Conservation (phyloP, 30 jellyfish, hydroid and myxozoan genomes). For the Aurelia aurita region DNA sequence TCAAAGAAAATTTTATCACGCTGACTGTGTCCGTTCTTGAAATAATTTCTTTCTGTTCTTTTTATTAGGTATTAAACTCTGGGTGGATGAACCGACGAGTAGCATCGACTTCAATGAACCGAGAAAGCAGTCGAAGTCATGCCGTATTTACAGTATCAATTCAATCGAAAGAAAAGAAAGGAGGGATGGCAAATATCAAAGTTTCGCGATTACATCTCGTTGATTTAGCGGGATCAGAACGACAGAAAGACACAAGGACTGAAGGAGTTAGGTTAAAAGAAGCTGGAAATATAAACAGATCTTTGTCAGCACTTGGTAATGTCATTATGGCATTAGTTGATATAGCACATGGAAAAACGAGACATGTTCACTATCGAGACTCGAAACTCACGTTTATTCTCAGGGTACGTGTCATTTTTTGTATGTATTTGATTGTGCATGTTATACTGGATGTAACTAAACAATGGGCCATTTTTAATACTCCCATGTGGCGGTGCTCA, state of each 20-base stretch:
- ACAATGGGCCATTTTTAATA: no score
- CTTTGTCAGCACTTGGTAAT: conserved; percentile 97
- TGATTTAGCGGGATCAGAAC: conserved; percentile 98
- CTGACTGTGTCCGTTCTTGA: no score
- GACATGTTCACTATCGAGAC: conserved; percentile 97
- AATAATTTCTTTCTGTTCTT: no score
- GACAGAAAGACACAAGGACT: conserved; percentile 97
- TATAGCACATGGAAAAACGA: conserved; percentile 96
- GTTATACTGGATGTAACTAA: no score
- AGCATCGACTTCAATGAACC: conserved; percentile 99
- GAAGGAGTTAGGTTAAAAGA: conserved; percentile 94
- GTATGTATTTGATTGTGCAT: neutral
- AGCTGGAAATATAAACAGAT: conserved; percentile 95
- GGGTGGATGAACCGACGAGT: conserved; percentile 99
- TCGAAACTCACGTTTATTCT: conserved; percentile 94
- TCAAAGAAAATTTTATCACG: no score
- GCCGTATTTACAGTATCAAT: conserved; percentile 98
- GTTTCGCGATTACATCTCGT: conserved; percentile 92
- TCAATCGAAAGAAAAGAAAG: conserved; percentile 88
- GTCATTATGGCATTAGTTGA: conserved; percentile 99
- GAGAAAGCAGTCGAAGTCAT: conserved; percentile 99
- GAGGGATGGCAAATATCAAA: conserved; percentile 92
- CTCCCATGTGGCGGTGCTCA: no score
- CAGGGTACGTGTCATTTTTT: conserved; percentile 74
- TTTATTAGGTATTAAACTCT: conserved; percentile 56